Conservation (phyloP, 2,797 vertebrate genomes). For the Trachurus trachurus region DNA sequence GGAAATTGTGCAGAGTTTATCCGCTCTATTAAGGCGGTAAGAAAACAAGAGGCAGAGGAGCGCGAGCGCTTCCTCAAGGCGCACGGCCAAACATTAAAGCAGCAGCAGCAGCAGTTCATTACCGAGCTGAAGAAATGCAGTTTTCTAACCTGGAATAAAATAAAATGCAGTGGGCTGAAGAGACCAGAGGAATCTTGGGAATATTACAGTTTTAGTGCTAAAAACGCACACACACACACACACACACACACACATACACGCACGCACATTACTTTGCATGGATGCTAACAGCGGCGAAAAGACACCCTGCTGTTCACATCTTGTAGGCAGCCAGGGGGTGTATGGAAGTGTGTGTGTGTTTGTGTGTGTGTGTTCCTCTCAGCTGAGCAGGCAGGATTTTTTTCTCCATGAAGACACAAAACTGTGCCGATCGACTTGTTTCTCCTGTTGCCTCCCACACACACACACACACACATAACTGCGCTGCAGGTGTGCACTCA, state of each 20-base stretch:
- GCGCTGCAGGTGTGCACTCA: slow-evolving; percentile 17
- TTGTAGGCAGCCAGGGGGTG: slow-evolving; percentile 33
- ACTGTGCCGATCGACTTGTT: slow-evolving; percentile 25
- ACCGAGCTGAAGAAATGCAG: slow-evolving; percentile 29
- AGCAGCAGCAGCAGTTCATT: slow-evolving; percentile 43
- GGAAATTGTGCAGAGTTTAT: slow-evolving; percentile 44
- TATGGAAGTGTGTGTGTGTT: slow-evolving; percentile 5
- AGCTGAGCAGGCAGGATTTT: slow-evolving; percentile 36
- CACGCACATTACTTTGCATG: no score
- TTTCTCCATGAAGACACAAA: slow-evolving; percentile 46
- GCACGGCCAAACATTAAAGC: slow-evolving; percentile 52
- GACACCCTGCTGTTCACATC: slow-evolving; percentile 58
- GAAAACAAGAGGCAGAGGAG: slow-evolving; percentile 45
- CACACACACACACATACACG: slow-evolving; percentile 10
- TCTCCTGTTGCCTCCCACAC: slow-evolving; percentile 36
- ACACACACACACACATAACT: background rate
- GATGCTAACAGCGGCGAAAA: slow-evolving; percentile 9
- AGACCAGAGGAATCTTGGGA: slow-evolving; percentile 20
- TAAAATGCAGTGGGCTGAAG: background rate
- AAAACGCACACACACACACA: background rate
- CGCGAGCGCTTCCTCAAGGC: slow-evolving; percentile 29
- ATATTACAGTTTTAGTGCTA: slow-evolving; percentile 10
- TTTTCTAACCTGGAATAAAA: slow-evolving; percentile 39
- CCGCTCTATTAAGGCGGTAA: slow-evolving; percentile 17
- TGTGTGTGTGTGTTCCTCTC: slow-evolving; percentile 13